Evolutionary conservation across 1,140 invertebrate genomes (phyloP).

Genomic region (Saccostrea cuccullata): DNA sequence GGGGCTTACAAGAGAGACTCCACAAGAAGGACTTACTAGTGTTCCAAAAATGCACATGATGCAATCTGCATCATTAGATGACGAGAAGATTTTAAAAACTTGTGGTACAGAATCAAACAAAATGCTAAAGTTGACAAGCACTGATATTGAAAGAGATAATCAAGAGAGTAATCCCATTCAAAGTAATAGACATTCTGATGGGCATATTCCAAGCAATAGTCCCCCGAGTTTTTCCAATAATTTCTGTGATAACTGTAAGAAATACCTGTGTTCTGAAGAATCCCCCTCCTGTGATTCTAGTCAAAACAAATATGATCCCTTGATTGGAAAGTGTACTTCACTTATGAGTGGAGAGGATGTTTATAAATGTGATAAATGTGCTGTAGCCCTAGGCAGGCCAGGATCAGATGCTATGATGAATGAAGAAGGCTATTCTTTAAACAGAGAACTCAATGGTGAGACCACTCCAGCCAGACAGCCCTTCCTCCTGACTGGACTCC

Average conservation of each 20-base stretch:
- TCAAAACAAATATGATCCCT: too few species aligned
- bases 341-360: too few species aligned
- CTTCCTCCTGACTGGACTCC: constrained; percentile 88
- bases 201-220: not conserved
- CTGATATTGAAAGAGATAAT: not conserved
- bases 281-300: too few species aligned
- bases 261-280: too few species aligned
- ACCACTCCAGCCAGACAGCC: not conserved
- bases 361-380: too few species aligned
- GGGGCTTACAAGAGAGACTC: not conserved
- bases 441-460: too few species aligned
- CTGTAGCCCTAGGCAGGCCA: too few species aligned
- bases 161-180: not conserved
- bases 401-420: too few species aligned
- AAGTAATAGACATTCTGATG: not conserved
- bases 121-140: too few species aligned
- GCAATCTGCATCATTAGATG: not conserved
- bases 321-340: too few species aligned
- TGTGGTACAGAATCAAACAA: not conserved
- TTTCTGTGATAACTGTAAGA: too few species aligned
- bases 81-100: not conserved
- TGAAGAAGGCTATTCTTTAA: too few species aligned
- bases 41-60: not conserved
- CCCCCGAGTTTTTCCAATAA: not conserved
- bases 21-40: not conserved